A percentile compares a stretch with the other conserved stretches of the same genome.
Conservation (phyloP, 2,888 invertebrate species). For the Bimastos eiseni region DNA sequence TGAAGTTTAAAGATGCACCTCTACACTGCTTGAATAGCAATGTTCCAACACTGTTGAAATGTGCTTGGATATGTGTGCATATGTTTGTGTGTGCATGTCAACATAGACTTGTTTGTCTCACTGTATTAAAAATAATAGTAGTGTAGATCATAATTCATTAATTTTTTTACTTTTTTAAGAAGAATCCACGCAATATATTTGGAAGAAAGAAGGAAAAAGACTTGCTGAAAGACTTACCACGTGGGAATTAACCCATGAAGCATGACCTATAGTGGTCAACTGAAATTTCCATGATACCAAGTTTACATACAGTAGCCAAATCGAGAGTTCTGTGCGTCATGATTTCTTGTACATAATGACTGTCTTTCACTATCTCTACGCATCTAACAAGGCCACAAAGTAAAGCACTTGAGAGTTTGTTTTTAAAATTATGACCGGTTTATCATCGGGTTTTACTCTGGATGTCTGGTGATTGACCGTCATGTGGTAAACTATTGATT, state of each 20-base stretch:
- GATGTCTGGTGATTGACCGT: no score
- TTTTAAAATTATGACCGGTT: no score
- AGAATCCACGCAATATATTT: background rate
- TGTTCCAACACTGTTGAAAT: no score
- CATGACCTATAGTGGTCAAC: background rate
- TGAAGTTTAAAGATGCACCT: no score
- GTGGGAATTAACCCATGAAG: background rate
- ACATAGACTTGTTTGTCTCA: background rate
- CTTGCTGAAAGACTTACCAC: background rate
- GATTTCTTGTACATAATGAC: background rate
- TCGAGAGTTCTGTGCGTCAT: background rate
- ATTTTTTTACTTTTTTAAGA: background rate
- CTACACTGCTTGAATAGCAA: no score
- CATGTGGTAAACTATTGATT: no score
- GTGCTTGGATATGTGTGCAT: background rate
- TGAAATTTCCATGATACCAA: background rate
- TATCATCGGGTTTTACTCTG: no score
- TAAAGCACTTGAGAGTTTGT: no score
- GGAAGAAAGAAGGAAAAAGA: background rate
- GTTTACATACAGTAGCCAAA: background rate
- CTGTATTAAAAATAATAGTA: background rate
- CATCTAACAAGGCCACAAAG: no score
- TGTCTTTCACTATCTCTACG: background rate
- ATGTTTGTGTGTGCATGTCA: background rate
- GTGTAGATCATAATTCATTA: background rate